Evolutionary conservation across 2,888 invertebrate species (phyloP), one percentile per base, ranked within the genome.

Genomic region (Erebia aethiops): DNA sequence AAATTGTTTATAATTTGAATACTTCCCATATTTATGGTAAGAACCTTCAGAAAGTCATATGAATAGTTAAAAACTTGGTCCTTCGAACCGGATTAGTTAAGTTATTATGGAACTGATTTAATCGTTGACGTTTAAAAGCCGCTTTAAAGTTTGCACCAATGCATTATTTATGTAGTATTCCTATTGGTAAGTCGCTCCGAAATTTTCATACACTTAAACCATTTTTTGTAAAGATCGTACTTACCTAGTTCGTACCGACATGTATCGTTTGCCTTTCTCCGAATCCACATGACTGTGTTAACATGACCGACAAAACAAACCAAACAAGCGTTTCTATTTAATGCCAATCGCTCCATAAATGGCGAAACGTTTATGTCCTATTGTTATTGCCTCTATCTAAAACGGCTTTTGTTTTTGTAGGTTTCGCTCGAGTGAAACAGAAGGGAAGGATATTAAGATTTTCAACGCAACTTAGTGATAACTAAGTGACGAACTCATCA

Each of bases 181-280:
- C 43, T 43, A 46, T 63, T 14, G 18, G 18, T 77, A 78, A 76
- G 76, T 13, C 80, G 80, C 80, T 81, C 77, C 81, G 76, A 77
- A 75, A 75, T 65, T 64, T 64, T 79, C 72, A 74, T 76, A 73
- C 62, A 76, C 65, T 74, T 35, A 35, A 35, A 61, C 69, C 71
- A 73, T 68, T 69, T 71, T 74, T 71, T 74, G 71, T 62, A 72
- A 75, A 74, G 70, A 64, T 71, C 69, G 46, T n/a, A n/a, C n/a
- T n/a, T 46, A 46, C 46, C 13, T 13, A 35, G 35, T 35, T 35
- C 7, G 69, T 72, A 71, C 69, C 70, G 70, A 75, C 68, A 74
- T 77, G 78, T 79, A 76, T 80, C 77, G 78, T 75, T 76, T 78
- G 81, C 82, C 83, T 83, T 86, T 84, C 84, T 84, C 84, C 78